A percentile compares a stretch with the other conserved stretches of the same genome.
These are phyloP conservation scores for Sminthopsis crassicaudata DNA, from an alignment of 2,113 vertebrate genomes.

Conservation along the genomic window DNA sequence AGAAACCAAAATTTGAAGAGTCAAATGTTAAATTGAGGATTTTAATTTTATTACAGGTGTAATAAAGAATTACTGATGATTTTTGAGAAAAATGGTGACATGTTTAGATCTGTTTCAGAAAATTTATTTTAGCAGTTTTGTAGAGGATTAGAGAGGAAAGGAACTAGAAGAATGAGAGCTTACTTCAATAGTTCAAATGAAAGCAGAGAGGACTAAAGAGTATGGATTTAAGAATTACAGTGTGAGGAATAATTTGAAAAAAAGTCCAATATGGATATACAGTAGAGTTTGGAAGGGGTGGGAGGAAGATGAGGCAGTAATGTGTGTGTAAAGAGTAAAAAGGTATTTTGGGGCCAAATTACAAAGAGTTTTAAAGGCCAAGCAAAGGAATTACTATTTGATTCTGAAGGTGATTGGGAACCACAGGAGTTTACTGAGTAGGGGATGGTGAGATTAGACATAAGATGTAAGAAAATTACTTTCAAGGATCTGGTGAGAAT, in stretches of 20 bases:
- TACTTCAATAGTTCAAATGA: background rate
- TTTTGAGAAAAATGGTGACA: background rate
- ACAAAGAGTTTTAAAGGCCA: background rate
- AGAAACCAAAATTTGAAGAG: background rate
- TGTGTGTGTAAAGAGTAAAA: background rate
- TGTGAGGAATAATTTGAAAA: background rate
- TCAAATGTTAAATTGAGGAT: background rate
- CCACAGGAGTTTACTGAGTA: background rate
- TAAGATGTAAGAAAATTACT: background rate
- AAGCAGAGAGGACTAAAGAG: background rate
- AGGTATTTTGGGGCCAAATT: background rate
- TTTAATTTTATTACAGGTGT: background rate
- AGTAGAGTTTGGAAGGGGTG: background rate
- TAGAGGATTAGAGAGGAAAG: background rate
- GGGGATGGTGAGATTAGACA: background rate
- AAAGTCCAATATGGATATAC: background rate
- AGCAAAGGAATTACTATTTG: background rate
- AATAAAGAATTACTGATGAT: background rate
- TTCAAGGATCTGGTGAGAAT: background rate
- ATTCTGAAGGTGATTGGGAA: background rate
- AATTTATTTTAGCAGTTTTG: background rate
- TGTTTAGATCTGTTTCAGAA: background rate
- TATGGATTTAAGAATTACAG: background rate
- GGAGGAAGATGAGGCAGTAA: background rate
- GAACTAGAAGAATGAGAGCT: background rate